Evolutionary conservation across 2,113 vertebrate genomes (phyloP), one percentile per base, ranked within the genome.

Genomic region (Chascanopsetta lugubris): DNA sequence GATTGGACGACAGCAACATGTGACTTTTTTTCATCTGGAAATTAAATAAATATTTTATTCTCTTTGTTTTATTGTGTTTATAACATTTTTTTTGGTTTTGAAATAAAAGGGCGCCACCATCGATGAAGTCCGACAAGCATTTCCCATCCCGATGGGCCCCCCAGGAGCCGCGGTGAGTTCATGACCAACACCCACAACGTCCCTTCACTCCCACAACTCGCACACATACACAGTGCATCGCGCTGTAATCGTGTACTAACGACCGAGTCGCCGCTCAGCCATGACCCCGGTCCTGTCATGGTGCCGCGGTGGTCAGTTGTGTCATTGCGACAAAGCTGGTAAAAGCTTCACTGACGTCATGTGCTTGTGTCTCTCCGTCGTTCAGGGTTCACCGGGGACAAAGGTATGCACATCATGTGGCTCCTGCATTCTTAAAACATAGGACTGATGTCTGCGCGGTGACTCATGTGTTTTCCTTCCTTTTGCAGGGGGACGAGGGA

Each of bases 141-240:
- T 94, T 67, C 88, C 91, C 5, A 57, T 91, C 47, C 85, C 92
- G 6, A 88, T 91, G 91, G 92, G 91, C 36, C 91, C 88, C 53
- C 91, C 93, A 38, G 93, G 93, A 58, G 84, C 72, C 5, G 66
- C 72, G 38, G 93, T 94, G 61, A 90, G 92, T 84, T 30, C 36
- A 18, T 46, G 51, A 15, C 20, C 1, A 32, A 29, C 22, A 42
- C 36, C 18, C 18, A 25, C 8, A 40, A 50, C 30, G 5, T 34
- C 71, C 68, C 25, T 51, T 13, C 18, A 38, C 15, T 15, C 59
- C 46, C 45, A 6, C 32, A 48, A 42, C 29, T 51, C 27, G 38
- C 48, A 25, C 75, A 70, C 64, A 72, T 56, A 46, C 26, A 0
- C 54, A 10, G 7, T 5, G 18, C 4, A 46, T 20, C 36, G 24